Conservation (phyloP, 2,888 invertebrate species). For the Candidula unifasciata region DNA sequence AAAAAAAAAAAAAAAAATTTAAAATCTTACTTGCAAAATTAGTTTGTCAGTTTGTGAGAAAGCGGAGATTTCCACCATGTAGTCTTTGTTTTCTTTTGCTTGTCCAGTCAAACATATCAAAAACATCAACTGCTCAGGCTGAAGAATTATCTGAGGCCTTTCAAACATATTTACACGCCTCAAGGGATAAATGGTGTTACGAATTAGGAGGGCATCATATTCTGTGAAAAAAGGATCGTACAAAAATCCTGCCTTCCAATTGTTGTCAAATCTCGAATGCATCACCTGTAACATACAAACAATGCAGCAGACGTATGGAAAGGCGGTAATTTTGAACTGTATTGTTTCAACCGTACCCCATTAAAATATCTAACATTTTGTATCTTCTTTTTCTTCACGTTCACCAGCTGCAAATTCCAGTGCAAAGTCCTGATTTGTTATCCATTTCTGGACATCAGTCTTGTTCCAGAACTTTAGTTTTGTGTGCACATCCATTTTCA, state of each 20-base stretch:
- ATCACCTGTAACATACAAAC: conserved; percentile 61
- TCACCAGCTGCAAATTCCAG: too few species aligned
- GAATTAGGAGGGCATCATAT: conserved; percentile 72
- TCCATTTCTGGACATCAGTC: too few species aligned
- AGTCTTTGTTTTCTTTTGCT: conserved; percentile 56
- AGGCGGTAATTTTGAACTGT: too few species aligned
- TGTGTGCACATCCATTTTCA: too few species aligned
- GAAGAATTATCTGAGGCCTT: conserved; percentile 51
- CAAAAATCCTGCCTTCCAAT: conserved; percentile 90
- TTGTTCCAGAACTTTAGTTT: too few species aligned
- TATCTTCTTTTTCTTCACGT: too few species aligned
- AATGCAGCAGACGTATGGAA: background rate
- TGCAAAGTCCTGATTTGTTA: too few species aligned
- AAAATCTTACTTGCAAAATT: conserved; percentile 30
- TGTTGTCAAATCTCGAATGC: conserved; percentile 88
- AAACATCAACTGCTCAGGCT: conserved; percentile 62
- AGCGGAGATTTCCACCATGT: conserved; percentile 60
- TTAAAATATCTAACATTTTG: too few species aligned
- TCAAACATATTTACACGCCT: conserved; percentile 58
- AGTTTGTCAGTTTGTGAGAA: conserved; percentile 4
- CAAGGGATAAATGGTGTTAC: conserved; percentile 68
- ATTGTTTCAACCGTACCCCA: too few species aligned
- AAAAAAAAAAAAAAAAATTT: background rate
- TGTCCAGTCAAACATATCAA: conserved; percentile 62
- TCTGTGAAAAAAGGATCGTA: conserved; percentile 91